These are phyloP conservation scores for Pseudochirops cupreus DNA, from an alignment of 2,797 vertebrate genomes.

Conservation along the genomic window DNA sequence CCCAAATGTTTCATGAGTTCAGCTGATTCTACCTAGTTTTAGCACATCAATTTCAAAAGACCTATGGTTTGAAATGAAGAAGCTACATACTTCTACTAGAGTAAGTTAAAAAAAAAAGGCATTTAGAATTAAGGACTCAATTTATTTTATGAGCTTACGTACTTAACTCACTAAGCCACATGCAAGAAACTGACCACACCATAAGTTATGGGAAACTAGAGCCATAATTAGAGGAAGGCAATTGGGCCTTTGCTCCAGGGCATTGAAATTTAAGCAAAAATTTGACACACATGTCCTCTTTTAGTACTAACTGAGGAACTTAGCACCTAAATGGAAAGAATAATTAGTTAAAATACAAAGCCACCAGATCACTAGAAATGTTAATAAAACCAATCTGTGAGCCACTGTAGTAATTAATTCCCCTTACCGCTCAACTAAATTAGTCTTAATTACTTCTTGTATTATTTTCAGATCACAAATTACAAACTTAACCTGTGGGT, in stretches of 20 bases:
- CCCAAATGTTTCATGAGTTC: accelerated
- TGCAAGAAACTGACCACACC: not conserved
- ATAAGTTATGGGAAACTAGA: not conserved
- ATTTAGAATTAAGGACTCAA: not conserved
- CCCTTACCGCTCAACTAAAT: not conserved
- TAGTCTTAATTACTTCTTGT: not conserved
- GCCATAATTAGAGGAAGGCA: not conserved
- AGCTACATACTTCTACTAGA: not conserved
- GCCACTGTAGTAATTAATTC: not conserved
- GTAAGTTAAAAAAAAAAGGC: not conserved
- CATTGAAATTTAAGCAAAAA: not conserved
- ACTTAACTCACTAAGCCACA: not conserved
- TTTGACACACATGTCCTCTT: not conserved
- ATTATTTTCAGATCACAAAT: not conserved
- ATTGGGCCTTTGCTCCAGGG: not conserved
- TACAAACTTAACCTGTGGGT: not conserved
- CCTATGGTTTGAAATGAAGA: not conserved
- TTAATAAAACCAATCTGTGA: not conserved
- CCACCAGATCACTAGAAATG: not conserved
- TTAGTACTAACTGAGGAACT: not conserved
- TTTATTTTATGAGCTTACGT: not conserved
- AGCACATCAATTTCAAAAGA: not conserved
- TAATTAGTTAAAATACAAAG: not conserved
- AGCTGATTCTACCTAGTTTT: not conserved
- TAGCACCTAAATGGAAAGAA: not conserved